A percentile compares a stretch with the other conserved stretches of the same genome.
Evolutionary conservation across 2,797 vertebrate genomes (phyloP).

Genomic region (Hafferia zeledoni): DNA sequence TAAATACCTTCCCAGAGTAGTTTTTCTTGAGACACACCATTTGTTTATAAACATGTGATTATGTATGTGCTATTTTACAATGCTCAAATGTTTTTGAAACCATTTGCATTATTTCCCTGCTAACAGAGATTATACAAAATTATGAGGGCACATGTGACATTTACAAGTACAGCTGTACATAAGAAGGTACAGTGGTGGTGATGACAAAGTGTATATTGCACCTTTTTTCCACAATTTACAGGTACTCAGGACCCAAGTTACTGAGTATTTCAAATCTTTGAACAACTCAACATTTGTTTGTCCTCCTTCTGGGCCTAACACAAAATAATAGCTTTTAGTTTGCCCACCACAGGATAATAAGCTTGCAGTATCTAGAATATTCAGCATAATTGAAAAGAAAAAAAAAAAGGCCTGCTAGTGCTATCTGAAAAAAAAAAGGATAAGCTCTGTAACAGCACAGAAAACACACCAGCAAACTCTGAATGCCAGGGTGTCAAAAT

Average conservation of each 20-base stretch:
- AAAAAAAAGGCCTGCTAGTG: background rate
- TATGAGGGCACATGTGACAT: background rate
- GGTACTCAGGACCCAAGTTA: background rate
- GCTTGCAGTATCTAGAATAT: background rate
- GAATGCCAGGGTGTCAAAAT: background rate
- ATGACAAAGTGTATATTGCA: background rate
- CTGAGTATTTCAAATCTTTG: background rate
- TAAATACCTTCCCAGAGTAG: background rate
- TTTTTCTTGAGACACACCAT: background rate
- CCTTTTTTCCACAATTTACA: background rate
- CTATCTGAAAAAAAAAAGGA: background rate
- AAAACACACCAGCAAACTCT: background rate
- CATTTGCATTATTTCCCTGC: background rate
- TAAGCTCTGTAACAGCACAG: background rate
- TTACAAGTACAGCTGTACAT: background rate
- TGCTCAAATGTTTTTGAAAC: background rate
- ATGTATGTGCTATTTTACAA: background rate
- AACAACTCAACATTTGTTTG: fast-evolving
- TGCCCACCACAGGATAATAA: background rate
- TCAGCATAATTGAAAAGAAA: background rate
- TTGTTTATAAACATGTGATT: background rate
- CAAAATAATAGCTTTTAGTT: background rate
- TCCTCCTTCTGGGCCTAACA: background rate
- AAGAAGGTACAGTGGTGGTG: background rate
- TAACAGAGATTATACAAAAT: background rate